A percentile compares a stretch with the other conserved stretches of the same genome.
Conservation (phyloP, 2,888 invertebrate genomes). For the Eremobia ochroleuca region DNA sequence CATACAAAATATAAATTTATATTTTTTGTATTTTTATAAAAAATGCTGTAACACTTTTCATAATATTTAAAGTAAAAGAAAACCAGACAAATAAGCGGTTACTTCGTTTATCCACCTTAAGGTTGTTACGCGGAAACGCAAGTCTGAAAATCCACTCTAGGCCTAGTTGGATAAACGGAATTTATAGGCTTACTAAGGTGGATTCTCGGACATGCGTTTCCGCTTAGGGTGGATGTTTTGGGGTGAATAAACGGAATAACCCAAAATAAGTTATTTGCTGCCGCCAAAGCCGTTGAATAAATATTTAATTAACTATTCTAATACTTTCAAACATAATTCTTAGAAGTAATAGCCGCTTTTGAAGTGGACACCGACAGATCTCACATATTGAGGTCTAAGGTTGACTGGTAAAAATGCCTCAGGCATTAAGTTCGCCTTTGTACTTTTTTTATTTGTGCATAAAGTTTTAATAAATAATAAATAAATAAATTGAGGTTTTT, state of each 20-base stretch:
- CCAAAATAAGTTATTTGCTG: slow-evolving; percentile 26
- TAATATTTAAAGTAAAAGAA: slow-evolving; percentile 10
- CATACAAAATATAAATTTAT: slow-evolving; percentile 5
- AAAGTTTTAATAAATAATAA: too few species aligned
- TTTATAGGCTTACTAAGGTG: background rate
- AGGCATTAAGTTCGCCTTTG: too few species aligned
- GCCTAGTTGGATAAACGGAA: background rate
- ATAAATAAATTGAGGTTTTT: slow-evolving; percentile 1
- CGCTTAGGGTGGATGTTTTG: background rate
- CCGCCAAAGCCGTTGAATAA: slow-evolving; percentile 38
- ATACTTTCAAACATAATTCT: slow-evolving; percentile 41
- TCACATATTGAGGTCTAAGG: slow-evolving; percentile 3
- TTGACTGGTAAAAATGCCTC: too few species aligned
- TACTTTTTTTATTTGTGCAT: too few species aligned
- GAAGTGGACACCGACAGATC: slow-evolving; percentile 6
- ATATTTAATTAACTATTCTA: slow-evolving; percentile 46
- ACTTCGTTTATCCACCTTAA: background rate
- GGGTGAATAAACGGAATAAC: background rate
- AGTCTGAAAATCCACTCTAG: background rate
- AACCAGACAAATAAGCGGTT: slow-evolving; percentile 4
- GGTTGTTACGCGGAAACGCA: background rate
- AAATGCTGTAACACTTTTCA: background rate
- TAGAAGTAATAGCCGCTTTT: slow-evolving; percentile 52
- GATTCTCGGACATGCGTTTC: background rate
- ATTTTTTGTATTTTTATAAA: background rate